Evolutionary conservation across 2,888 invertebrate genomes (phyloP), one percentile per base, ranked within the genome.

Genomic region (Salticus scenicus): DNA sequence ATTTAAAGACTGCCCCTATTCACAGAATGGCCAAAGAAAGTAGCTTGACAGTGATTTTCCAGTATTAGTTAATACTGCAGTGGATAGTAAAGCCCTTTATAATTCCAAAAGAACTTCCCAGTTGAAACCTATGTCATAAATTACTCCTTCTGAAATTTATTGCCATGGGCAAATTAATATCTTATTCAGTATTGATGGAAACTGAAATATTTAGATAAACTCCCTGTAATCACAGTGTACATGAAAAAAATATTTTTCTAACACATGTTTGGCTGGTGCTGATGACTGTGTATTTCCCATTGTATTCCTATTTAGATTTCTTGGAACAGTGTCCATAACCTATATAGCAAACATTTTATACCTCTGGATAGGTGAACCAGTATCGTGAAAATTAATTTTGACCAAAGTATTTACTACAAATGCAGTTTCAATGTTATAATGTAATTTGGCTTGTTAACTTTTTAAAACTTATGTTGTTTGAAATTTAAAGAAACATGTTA

Each of bases 241-340:
- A 87, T 57, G 64, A 71, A 66, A 74, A 51, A 37, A 17, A 64
- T 88, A 87, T 88, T 87, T 88, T 88, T 88, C 76, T 88, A 87
- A 67, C 82, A 77, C 84, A 79, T 87, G 87, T 87, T 87, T 77
- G 72, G 86, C 73, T 83, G 84, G 64, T 78, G 69, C 67, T 76
- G 75, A 37, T 83, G 72, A 72, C 47, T 31, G 41, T 30, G 33
- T 37, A 28, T 31, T 17, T 41, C 28, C 42, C 37, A 41, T 63
- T 2, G 57, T 24, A 24, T 57, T 24, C 57, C 12, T 57, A 57
- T 24, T 24, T 57, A 57, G 24, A 24, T 57, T 57, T 57, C 57
- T 57, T 24, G 24, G 20, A 24, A 57, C 57, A 24, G 24, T 24
- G 24, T 24, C 57, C 24, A 57, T 17, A 57, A 57, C 57, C 57